Conservation (phyloP, 1,140 invertebrate species). For the Antheraea pernyi region DNA sequence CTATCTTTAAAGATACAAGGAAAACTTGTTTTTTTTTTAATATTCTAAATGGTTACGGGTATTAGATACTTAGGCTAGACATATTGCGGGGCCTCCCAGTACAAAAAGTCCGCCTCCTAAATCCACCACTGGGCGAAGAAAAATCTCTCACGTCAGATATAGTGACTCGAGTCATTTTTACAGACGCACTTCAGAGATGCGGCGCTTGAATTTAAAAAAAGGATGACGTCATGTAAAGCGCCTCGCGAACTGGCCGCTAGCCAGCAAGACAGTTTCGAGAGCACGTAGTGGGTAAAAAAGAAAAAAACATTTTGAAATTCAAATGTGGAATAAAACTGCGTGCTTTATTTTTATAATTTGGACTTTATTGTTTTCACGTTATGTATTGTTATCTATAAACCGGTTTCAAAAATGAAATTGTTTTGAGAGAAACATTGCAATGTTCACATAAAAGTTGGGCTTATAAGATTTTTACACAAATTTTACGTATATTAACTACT, state of each 20-base stretch:
- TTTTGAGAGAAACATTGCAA: not conserved
- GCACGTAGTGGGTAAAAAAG: not conserved
- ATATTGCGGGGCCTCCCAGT: no score
- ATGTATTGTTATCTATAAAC: no score
- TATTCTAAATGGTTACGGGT: no score
- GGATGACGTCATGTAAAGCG: constrained; percentile 6
- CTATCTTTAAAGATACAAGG: no score
- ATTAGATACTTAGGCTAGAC: no score
- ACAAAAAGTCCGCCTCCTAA: no score
- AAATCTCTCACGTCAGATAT: no score
- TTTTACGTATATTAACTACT: no score
- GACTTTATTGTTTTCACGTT: not conserved
- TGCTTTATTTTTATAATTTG: not conserved
- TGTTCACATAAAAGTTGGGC: no score
- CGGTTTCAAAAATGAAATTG: not conserved
- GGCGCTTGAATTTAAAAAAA: constrained; percentile 7
- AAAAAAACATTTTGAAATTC: constrained; percentile 7
- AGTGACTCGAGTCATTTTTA: not conserved
- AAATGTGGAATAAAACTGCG: constrained; percentile 1
- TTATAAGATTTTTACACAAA: no score
- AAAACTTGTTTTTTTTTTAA: no score
- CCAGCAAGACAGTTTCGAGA: constrained; percentile 10
- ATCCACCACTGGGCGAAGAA: no score
- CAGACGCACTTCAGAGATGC: not conserved
- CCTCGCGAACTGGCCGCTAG: constrained; percentile 7